phyloP scores from a whole-genome alignment of 1,140 invertebrate genomes.

The Trichonephila inaurata region DNA sequence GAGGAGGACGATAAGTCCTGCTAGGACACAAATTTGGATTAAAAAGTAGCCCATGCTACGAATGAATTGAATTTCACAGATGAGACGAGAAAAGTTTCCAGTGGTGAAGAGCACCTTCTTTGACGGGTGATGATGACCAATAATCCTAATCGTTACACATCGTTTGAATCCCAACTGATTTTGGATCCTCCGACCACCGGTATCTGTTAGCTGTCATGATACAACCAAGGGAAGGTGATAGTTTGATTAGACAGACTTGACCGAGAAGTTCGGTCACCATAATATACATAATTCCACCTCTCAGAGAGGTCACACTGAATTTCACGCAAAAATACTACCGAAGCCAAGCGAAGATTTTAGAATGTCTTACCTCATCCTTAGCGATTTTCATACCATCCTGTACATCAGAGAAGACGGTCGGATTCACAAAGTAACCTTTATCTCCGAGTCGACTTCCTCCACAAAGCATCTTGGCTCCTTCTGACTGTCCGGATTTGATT shows the following conservation, averaged over 20 bases:
- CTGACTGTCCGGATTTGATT: constrained; percentile 88
- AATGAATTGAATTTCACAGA: constrained; percentile 81
- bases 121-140: too few species aligned
- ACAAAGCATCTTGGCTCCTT: constrained; percentile 89
- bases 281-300: too few species aligned
- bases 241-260: too few species aligned
- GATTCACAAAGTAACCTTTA: constrained; percentile 91
- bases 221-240: too few species aligned
- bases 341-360: neutral
- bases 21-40: constrained; percentile 84
- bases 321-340: too few species aligned
- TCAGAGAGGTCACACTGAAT: too few species aligned
- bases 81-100: constrained; percentile 82
- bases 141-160: too few species aligned
- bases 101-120: too few species aligned
- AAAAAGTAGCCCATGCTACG: constrained; percentile 83
- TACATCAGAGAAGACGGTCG: constrained; percentile 93
- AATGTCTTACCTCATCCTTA: constrained; percentile 84
- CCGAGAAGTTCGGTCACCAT: too few species aligned
- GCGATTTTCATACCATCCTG: constrained; percentile 92
- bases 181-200: too few species aligned
- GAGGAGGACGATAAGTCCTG: constrained; percentile 82
- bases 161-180: too few species aligned
- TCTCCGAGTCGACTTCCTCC: constrained; percentile 88
- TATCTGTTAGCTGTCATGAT: too few species aligned